Conservation (phyloP, 2,888 invertebrate genomes). For the Copidosoma aretas region DNA sequence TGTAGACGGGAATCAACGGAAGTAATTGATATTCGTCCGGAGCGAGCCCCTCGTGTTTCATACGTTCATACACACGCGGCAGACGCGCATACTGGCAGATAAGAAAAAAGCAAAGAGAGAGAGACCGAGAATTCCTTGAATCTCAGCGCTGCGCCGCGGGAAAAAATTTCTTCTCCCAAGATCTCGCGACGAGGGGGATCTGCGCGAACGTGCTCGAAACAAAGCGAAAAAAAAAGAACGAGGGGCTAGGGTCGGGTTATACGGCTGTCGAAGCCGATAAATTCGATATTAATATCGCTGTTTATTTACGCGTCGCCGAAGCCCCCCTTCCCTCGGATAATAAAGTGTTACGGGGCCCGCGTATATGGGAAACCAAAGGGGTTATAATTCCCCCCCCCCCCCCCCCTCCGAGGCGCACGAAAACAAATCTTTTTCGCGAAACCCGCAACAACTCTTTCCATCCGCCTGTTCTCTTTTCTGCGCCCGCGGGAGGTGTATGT, state of each 20-base stretch:
- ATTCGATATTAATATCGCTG: constrained; percentile 43
- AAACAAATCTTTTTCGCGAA: no score
- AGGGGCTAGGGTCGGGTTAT: constrained; percentile 3
- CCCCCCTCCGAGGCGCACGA: background rate
- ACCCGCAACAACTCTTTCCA: constrained; percentile 1
- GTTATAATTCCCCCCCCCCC: background rate
- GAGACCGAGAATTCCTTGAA: constrained; percentile 13
- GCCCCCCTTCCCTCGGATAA: constrained; percentile 16
- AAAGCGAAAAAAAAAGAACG: background rate
- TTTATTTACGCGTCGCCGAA: constrained; percentile 29
- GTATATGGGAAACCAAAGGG: background rate
- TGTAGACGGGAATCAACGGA: constrained; percentile 38
- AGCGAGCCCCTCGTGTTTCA: background rate
- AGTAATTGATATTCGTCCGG: constrained; percentile 41
- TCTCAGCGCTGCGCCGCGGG: constrained; percentile 3
- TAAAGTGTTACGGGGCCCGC: constrained; percentile 27
- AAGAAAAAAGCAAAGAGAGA: constrained; percentile 17
- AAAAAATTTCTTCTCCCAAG: background rate
- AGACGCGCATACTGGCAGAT: no score
- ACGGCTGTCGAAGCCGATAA: constrained; percentile 40
- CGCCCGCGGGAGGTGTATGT: constrained; percentile 36
- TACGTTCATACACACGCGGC: background rate
- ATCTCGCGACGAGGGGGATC: background rate
- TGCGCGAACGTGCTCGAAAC: background rate
- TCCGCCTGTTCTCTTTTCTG: constrained; percentile 12